Evolutionary conservation across 2,797 vertebrate genomes (phyloP).

Genomic region (Acanthis flammea): DNA sequence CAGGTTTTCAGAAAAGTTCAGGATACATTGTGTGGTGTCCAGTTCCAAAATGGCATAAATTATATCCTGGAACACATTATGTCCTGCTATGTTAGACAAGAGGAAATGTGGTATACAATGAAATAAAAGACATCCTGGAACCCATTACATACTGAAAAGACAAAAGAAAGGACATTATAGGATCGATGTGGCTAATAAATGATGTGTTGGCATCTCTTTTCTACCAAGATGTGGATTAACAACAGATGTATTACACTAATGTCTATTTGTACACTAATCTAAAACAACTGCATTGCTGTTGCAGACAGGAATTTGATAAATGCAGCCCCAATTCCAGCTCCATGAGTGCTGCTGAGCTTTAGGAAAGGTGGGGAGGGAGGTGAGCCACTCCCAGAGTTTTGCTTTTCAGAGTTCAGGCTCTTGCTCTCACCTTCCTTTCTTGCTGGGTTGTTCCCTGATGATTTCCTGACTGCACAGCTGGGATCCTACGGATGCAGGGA

Average conservation of each 20-base stretch:
- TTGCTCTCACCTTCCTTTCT: neutral
- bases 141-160: constrained; percentile 70
- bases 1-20: constrained; percentile 52
- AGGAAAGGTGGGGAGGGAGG: constrained; percentile 13
- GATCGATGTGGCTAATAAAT: constrained; percentile 79
- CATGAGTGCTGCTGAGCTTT: neutral
- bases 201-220: constrained; percentile 80
- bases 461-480: neutral
- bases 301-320: constrained; percentile 77
- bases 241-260: constrained; percentile 81
- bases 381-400: neutral
- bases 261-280: constrained; percentile 81
- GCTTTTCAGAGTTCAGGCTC: neutral
- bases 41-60: constrained; percentile 74
- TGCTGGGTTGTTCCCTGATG: neutral
- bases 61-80: constrained; percentile 76
- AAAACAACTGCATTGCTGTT: constrained; percentile 75
- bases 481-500: neutral
- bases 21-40: constrained; percentile 50
- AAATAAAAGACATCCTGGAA: constrained; percentile 82
- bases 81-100: constrained; percentile 69
- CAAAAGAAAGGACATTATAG: constrained; percentile 74
- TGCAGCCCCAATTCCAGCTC: constrained; percentile 45
- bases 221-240: constrained; percentile 77
- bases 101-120: constrained; percentile 75